Evolutionary conservation across 2,113 vertebrate species (phyloP).

Genomic region (Odontophorus gujanensis): DNA sequence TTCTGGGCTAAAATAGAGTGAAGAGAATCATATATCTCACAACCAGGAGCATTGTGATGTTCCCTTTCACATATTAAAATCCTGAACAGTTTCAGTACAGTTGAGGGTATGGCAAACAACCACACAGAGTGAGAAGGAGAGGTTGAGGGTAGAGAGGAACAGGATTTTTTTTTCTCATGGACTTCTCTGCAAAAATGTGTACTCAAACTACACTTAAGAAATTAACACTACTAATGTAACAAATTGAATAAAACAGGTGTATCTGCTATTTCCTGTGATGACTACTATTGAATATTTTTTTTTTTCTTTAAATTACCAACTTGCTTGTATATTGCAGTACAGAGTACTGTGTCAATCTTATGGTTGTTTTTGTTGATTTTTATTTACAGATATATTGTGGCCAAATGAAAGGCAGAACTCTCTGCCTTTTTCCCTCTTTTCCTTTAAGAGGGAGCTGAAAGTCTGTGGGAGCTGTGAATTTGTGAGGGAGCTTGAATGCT

Average conservation of each 20-base stretch:
- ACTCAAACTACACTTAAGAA: accelerated
- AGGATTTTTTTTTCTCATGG: neutral
- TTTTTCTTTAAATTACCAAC: neutral
- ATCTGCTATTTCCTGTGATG: neutral
- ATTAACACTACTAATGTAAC: neutral
- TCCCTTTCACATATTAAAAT: neutral
- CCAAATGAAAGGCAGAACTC: neutral
- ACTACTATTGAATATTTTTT: neutral
- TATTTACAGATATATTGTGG: neutral
- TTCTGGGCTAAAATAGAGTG: neutral
- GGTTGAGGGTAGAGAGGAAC: neutral
- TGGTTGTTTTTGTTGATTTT: neutral
- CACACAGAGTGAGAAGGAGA: neutral
- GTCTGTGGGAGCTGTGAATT: neutral
- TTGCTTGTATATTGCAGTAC: neutral
- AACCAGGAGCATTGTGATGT: neutral
- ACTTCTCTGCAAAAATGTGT: neutral
- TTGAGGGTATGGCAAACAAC: neutral
- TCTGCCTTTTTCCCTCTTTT: neutral
- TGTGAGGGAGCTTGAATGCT: neutral
- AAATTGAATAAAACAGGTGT: neutral
- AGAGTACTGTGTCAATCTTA: neutral
- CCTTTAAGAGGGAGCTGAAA: neutral
- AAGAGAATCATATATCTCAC: neutral
- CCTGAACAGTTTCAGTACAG: neutral